phyloP scores from a whole-genome alignment of 2,888 invertebrate species.

The Formica aserva region DNA sequence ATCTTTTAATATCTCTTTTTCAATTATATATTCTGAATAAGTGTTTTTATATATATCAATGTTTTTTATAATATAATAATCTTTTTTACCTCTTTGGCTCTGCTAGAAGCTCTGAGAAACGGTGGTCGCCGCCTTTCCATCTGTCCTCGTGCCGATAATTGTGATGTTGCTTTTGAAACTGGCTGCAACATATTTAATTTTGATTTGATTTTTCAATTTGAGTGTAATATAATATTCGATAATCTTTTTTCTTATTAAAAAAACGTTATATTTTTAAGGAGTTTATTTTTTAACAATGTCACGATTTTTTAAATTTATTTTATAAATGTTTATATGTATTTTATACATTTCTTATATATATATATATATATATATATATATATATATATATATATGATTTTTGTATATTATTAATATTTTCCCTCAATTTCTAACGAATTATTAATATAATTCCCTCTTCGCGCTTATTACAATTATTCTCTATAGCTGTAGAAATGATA shows the following conservation, averaged over 20 bases:
- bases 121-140: slow-evolving; percentile 84
- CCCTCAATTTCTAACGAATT: not conserved
- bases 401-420: not conserved
- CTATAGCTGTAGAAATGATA: not conserved
- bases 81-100: slow-evolving; percentile 80
- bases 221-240: not conserved
- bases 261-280: not conserved
- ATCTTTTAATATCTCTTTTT: not conserved
- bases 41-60: not conserved
- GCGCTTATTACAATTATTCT: not conserved
- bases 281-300: not conserved
- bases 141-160: slow-evolving; percentile 80
- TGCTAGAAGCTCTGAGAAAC: slow-evolving; percentile 81
- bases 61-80: slow-evolving; percentile 24
- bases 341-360: not conserved
- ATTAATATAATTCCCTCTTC: not conserved
- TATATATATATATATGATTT: not conserved
- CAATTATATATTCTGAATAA: not conserved
- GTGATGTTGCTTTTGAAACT: slow-evolving; percentile 78
- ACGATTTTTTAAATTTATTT: not conserved
- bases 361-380: not conserved
- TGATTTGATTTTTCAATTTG: not conserved
- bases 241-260: not conserved
- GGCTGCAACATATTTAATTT: slow-evolving; percentile 70
- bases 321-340: not conserved